Percentiles rank a stretch among this genome's conserved stretches.
phyloP scores from a whole-genome alignment of 2,113 vertebrate genomes.

The Hippocampus zosterae region DNA sequence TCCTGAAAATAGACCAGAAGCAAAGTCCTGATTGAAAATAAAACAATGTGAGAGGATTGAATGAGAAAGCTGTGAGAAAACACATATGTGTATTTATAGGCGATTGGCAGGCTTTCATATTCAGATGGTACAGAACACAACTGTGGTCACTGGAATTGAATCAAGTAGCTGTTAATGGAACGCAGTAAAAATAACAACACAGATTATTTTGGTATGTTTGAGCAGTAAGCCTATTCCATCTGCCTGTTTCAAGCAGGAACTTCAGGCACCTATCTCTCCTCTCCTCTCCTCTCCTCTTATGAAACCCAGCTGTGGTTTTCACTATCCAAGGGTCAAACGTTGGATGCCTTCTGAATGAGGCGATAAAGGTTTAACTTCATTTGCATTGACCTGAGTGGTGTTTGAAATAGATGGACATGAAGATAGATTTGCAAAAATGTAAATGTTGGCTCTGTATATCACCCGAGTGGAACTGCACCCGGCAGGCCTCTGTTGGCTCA shows the following conservation, averaged over 20 bases:
- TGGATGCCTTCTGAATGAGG: conserved; percentile 64
- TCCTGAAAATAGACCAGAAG: conserved; percentile 12
- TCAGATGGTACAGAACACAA: conserved; percentile 34
- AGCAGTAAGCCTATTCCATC: conserved; percentile 57
- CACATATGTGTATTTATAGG: conserved; percentile 49
- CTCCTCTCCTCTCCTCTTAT: conserved; percentile 53
- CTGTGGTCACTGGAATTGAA: conserved; percentile 43
- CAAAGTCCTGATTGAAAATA: conserved; percentile 20
- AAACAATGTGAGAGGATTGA: conserved; percentile 20
- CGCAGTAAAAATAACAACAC: conserved; percentile 48
- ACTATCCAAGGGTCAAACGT: conserved; percentile 59
- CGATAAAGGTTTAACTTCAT: conserved; percentile 63
- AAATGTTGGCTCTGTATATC: conserved; percentile 17
- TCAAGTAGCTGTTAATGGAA: conserved; percentile 52
- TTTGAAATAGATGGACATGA: conserved; percentile 57
- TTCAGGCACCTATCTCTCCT: conserved; percentile 56
- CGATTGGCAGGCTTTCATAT: conserved; percentile 25
- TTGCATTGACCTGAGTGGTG: conserved; percentile 52
- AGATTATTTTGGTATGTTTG: conserved; percentile 47
- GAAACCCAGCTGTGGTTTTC: conserved; percentile 67
- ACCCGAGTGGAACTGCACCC: conserved; percentile 17
- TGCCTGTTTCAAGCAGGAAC: conserved; percentile 47
- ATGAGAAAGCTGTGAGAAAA: conserved; percentile 26
- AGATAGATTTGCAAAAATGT: conserved; percentile 6
- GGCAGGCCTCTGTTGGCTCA: conserved; percentile 5